phyloP scores from a whole-genome alignment of 2,888 invertebrate genomes.

The Phalangium opilio region DNA sequence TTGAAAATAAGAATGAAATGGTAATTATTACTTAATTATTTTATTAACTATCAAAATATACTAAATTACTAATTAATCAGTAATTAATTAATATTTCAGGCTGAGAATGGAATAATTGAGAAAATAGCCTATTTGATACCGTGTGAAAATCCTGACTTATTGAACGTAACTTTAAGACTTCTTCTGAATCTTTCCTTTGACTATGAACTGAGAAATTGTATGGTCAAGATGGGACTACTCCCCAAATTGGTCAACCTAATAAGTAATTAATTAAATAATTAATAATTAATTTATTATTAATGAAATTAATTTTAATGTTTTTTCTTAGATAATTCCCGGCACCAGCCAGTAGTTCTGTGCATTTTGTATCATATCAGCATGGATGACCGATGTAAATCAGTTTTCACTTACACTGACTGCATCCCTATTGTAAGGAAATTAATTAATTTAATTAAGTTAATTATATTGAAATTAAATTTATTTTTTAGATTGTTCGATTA shows the following conservation, averaged over 20 bases:
- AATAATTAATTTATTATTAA: background rate
- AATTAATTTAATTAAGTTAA: background rate
- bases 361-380: conserved; percentile 79
- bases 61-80: too few species aligned
- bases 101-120: conserved; percentile 58
- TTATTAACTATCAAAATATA: conserved; percentile 4
- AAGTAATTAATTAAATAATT: conserved; percentile 5
- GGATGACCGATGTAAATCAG: conserved; percentile 81
- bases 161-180: conserved; percentile 53
- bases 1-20: conserved; percentile 89
- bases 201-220: conserved; percentile 62
- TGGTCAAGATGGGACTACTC: conserved; percentile 74
- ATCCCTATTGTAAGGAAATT: conserved; percentile 44
- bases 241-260: conserved; percentile 55
- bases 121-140: conserved; percentile 65
- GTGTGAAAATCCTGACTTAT: conserved; percentile 29
- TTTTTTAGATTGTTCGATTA: conserved; percentile 33
- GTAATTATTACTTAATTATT: conserved; percentile 22
- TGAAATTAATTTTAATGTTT: conserved; percentile 4
- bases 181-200: conserved; percentile 95
- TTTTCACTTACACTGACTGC: conserved; percentile 87
- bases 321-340: conserved; percentile 31
- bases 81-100: conserved; percentile 31
- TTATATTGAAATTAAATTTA: conserved; percentile 5
- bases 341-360: conserved; percentile 31